Conservation (phyloP, 2,888 invertebrate species). For the Acleris literana region DNA sequence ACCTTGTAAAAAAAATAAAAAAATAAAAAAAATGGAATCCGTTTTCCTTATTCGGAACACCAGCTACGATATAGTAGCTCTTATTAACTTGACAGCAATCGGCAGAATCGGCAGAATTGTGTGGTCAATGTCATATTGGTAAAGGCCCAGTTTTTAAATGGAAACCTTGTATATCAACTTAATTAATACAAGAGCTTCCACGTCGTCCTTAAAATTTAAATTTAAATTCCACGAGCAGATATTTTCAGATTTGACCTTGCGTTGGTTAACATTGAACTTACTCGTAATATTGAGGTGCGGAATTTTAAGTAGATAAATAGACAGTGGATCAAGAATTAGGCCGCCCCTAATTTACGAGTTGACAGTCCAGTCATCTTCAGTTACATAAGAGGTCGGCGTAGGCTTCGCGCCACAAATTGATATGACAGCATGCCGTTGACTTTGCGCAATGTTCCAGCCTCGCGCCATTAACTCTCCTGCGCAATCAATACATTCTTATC, state of each 20-base stretch:
- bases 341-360: constrained; percentile 29
- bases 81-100: no score
- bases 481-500: constrained; percentile 38
- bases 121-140: no score
- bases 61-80: no score
- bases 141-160: no score
- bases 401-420: constrained; percentile 59
- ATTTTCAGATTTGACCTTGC: constrained; percentile 22
- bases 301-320: constrained; percentile 12
- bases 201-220: not conserved
- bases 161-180: not conserved
- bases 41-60: no score
- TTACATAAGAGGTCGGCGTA: constrained; percentile 57
- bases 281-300: not conserved
- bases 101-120: no score
- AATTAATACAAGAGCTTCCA: not conserved
- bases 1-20: no score
- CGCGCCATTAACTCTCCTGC: constrained; percentile 37
- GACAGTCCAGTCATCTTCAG: constrained; percentile 47
- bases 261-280: constrained; percentile 31
- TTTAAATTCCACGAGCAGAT: not conserved
- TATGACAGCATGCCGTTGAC: constrained; percentile 67
- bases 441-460: constrained; percentile 57
- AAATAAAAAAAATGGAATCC: no score
- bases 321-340: constrained; percentile 26